Evolutionary conservation across 2,888 invertebrate genomes (phyloP).

Genomic region (Anarsia innoxiella): DNA sequence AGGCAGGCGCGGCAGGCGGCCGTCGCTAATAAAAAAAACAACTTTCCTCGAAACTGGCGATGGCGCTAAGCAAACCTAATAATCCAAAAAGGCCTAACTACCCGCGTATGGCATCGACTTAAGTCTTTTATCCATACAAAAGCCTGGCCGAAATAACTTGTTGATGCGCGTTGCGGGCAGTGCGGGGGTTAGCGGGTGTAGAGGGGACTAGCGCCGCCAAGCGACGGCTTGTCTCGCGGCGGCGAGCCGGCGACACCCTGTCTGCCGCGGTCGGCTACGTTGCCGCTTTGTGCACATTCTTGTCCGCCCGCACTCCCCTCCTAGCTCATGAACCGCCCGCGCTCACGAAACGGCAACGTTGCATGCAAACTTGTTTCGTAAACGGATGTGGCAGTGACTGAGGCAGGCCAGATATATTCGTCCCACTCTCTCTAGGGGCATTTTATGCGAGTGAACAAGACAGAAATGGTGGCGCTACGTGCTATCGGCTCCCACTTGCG

Average conservation of each 20-base stretch:
- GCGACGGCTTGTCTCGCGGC: slow-evolving; percentile 87
- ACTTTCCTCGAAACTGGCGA: slow-evolving; percentile 71
- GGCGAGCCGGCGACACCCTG: slow-evolving; percentile 94
- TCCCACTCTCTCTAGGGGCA: slow-evolving; percentile 36
- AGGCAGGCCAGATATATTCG: slow-evolving; percentile 54
- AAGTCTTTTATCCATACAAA: slow-evolving; percentile 46
- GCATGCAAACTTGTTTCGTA: slow-evolving; percentile 81
- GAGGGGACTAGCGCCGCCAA: slow-evolving; percentile 70
- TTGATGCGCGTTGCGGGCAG: slow-evolving; percentile 67
- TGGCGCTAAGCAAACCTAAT: slow-evolving; percentile 59
- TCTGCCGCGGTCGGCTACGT: slow-evolving; percentile 88
- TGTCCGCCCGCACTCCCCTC: slow-evolving; percentile 64
- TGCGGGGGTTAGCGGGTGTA: slow-evolving; percentile 48
- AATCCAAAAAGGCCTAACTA: slow-evolving; percentile 44
- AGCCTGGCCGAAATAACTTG: slow-evolving; percentile 70
- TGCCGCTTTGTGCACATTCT: slow-evolving; percentile 77
- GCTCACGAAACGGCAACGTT: slow-evolving; percentile 70
- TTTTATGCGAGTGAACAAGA: slow-evolving; percentile 37
- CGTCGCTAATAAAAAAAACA: slow-evolving; percentile 62
- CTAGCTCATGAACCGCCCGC: slow-evolving; percentile 59
- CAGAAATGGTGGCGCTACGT: slow-evolving; percentile 70
- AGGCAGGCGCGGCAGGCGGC: slow-evolving; percentile 60
- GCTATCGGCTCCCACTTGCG: slow-evolving; percentile 77
- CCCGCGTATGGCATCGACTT: slow-evolving; percentile 35
- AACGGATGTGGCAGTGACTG: slow-evolving; percentile 80